Percentiles rank a stretch among this genome's conserved stretches.
These are phyloP conservation scores for Drosophila biarmipes DNA, from an alignment of 1,140 invertebrate species.

Conservation along the genomic window DNA sequence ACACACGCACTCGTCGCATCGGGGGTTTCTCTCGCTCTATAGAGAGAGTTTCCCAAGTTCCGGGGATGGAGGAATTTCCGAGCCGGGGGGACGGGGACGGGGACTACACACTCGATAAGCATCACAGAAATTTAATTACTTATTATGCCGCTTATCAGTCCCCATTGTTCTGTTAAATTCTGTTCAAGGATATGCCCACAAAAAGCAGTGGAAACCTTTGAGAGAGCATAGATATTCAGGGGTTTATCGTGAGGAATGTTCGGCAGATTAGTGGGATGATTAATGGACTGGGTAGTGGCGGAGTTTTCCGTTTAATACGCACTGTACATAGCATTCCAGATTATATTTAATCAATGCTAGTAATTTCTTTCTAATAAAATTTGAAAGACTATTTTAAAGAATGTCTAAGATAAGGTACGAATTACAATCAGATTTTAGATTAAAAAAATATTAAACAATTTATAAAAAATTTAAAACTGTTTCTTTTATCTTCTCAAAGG, in stretches of 20 bases:
- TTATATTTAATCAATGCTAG: no score
- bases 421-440: no score
- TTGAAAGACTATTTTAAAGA: no score
- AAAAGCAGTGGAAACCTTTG: conserved; percentile 16
- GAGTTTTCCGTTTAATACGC: not conserved
- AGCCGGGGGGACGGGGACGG: not conserved
- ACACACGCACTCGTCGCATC: conserved; percentile 13
- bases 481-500: no score
- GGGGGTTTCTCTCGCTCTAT: not conserved
- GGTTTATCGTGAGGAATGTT: conserved; percentile 37
- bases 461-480: no score
- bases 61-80: conserved; percentile 11
- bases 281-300: conserved; percentile 15
- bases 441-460: no score
- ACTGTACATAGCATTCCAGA: not conserved
- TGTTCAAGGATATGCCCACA: conserved; percentile 26
- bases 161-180: conserved; percentile 38
- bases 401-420: no score
- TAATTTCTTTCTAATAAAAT: no score
- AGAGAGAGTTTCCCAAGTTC: conserved; percentile 43
- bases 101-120: conserved; percentile 47
- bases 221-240: conserved; percentile 26
- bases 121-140: conserved; percentile 70
- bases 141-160: conserved; percentile 68
- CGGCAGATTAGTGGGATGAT: conserved; percentile 24